Evolutionary conservation across 2,797 vertebrate genomes (phyloP).

Genomic region (Microchirus variegatus): DNA sequence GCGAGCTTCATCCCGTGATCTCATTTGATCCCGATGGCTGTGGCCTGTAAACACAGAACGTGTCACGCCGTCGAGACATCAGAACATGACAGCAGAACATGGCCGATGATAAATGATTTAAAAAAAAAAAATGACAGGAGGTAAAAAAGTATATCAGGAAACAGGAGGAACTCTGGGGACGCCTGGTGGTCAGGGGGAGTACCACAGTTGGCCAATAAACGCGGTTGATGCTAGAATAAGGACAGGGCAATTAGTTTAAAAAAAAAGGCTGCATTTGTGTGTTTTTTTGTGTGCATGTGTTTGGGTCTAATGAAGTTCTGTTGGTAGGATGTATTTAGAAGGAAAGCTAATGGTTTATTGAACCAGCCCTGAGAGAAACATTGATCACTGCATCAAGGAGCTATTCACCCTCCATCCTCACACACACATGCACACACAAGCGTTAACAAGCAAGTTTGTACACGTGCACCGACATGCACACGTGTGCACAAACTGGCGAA

Average conservation of each 20-base stretch:
- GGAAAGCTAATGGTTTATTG: conserved; percentile 72
- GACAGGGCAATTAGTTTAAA: conserved; percentile 44
- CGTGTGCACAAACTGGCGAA: conserved; percentile 11
- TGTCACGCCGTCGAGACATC: too few relatives aligned
- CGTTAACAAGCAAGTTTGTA: conserved; percentile 3
- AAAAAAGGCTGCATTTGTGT: not conserved
- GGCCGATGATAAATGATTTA: not conserved
- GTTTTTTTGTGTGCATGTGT: conserved; percentile 39
- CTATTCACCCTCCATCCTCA: conserved; percentile 28
- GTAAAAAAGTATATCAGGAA: not conserved
- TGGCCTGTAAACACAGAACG: conserved; percentile 35
- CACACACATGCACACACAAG: conserved; percentile 17
- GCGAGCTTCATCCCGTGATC: conserved; percentile 3
- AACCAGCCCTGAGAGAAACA: conserved; percentile 62
- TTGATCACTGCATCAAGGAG: conserved; percentile 71
- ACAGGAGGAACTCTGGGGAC: not conserved
- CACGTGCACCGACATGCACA: not conserved
- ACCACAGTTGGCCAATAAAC: not conserved
- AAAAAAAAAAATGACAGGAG: not conserved
- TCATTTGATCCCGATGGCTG: conserved; percentile 12
- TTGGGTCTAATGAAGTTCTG: conserved; percentile 67
- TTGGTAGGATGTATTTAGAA: conserved; percentile 69
- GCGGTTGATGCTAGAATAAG: not conserved
- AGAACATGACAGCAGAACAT: too few relatives aligned
- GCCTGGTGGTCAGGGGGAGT: not conserved